Base-by-base conservation (phyloP, 2,113 vertebrate genomes). In the Channa argus region DNA sequence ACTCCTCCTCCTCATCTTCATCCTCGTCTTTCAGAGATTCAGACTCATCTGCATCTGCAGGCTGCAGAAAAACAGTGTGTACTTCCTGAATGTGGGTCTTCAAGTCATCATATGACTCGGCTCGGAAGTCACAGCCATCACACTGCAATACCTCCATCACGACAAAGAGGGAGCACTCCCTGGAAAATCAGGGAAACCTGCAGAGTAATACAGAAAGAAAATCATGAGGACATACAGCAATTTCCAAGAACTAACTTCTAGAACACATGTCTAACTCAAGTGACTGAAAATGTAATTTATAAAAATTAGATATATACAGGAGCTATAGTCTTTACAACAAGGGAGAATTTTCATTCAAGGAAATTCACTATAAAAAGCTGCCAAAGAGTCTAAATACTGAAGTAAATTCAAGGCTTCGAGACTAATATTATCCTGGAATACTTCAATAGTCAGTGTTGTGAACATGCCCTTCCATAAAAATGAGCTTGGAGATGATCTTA, bases 51-150 rank as follows among this genome's bases (percentile, higher is more conserved):
- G 97, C 97, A 84, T 97, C 97, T 6, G 97, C 95, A 38, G 97
- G 98, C 92, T 99, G 97, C 85, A 99, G 89, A 92, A 99, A 99
- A 24, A 95, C 97, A 0, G 98, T 99, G 84, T 99, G 98, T 56
- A 98, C 97, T 93, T 99, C 98, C 90, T 99, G 97, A 89, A 99
- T 98, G 88, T 99, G 98, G 51, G 94, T 93, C 90, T 99, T 99
- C 69, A 99, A 94, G 83, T 99, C 97, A 85, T 98, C 97, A 0
- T 97, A 96, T 63, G 97, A 97, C 39, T 98, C 97, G 51, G 97
- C 98, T 87, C 96, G 95, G 91, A 99, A 99, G 94, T 99, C 98
- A 78, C 98, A 99, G 89, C 98, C 96, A 90, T 99, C 98, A 76
- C 98, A 99, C 91, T 99, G 98, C 82, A 99, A 94, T 90, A 97